Conservation (phyloP, 2,113 vertebrate species). For the Hydropotes inermis region DNA sequence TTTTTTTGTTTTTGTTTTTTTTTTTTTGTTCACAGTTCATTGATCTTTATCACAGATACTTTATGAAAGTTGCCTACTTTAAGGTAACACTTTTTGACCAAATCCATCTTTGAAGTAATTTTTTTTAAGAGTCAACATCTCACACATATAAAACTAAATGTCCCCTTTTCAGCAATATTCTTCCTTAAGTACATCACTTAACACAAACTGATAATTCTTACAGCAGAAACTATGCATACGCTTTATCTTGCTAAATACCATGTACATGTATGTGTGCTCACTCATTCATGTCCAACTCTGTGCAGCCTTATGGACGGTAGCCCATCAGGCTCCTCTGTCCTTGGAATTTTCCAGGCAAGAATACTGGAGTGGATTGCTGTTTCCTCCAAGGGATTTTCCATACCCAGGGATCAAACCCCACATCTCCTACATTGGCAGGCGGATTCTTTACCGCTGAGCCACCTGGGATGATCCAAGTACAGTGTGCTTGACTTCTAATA, state of each 20-base stretch:
- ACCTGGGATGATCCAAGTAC: background rate
- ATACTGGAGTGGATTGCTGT: background rate
- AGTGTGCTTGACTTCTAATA: background rate
- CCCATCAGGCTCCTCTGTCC: background rate
- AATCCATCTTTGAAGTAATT: background rate
- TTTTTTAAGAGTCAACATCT: background rate
- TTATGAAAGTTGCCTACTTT: background rate
- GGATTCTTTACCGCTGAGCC: background rate
- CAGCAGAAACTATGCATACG: background rate
- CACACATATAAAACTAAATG: background rate
- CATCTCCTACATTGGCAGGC: background rate
- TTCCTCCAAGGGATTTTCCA: background rate
- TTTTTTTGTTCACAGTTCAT: background rate
- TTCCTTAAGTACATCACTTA: background rate
- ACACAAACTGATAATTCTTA: background rate
- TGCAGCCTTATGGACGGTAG: background rate
- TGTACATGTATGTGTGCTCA: background rate
- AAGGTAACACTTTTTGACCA: background rate
- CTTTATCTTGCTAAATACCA: background rate
- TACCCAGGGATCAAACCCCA: background rate
- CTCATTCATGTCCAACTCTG: background rate
- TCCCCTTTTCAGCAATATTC: background rate
- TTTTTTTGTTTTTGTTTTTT: background rate
- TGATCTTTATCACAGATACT: background rate
- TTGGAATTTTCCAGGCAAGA: background rate